A percentile compares a stretch with the other conserved stretches of the same genome.
These are phyloP conservation scores for Cololabis saira DNA, from an alignment of 2,113 vertebrate genomes.

Conservation along the genomic window DNA sequence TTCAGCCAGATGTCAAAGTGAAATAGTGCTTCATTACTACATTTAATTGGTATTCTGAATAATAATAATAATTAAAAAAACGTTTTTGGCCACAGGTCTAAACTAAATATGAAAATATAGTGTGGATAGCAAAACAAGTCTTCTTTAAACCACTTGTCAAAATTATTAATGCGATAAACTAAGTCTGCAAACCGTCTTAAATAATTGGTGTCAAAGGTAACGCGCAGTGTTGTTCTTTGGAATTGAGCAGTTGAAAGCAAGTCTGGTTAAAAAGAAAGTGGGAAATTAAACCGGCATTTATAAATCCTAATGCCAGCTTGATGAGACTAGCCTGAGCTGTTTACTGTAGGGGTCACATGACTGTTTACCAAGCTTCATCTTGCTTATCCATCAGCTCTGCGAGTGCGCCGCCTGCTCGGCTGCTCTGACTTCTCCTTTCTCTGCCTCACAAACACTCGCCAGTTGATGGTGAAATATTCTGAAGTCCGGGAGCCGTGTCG, in stretches of 20 bases:
- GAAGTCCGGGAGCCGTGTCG: constrained; percentile 41
- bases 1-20: constrained; percentile 39
- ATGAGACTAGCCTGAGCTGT: constrained; percentile 16
- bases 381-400: constrained; percentile 26
- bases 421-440: constrained; percentile 25
- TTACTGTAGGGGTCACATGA: constrained; percentile 30
- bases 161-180: constrained; percentile 24
- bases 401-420: constrained; percentile 1
- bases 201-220: constrained; percentile 47
- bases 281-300: constrained; percentile 25
- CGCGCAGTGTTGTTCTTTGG: constrained; percentile 17
- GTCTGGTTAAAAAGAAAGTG: background rate
- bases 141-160: constrained; percentile 26
- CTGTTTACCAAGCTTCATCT: constrained; percentile 31
- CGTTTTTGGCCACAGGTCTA: background rate
- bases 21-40: constrained; percentile 37
- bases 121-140: background rate
- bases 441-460: constrained; percentile 40
- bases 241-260: background rate
- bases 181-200: constrained; percentile 26
- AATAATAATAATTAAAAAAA: background rate
- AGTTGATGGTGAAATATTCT: constrained; percentile 38
- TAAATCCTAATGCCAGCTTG: constrained; percentile 6
- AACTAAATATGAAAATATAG: background rate
- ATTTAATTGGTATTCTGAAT: constrained; percentile 42